Base-by-base conservation (phyloP, 1,140 invertebrate genomes). In the Drosophila kohkoa region DNA sequence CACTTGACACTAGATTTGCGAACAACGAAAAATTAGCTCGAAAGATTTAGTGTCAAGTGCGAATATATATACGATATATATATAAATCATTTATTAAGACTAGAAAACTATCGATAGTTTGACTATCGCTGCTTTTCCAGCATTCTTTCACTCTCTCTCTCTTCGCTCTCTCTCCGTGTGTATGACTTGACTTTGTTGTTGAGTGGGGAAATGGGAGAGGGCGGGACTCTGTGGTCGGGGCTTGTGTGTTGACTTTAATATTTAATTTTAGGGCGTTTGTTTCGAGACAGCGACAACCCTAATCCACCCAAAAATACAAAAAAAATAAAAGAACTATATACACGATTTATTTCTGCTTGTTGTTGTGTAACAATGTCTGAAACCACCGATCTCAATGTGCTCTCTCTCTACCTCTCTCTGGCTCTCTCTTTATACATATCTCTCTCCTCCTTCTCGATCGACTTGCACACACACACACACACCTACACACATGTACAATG, bases 1-100 rank as follows among this genome's bases (percentile, higher is more conserved):
- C 35, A 38, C 69, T 67, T 54, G 75, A 58, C 59, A 85, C 75
- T 62, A 70, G 66, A 82, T 78, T 65, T 57, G 20, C 25, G 15
- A 41, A 41, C 43, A 43, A 25, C 10, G 8, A 13, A 3, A 38
- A 41, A 43, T 8, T 41, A 5, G 28, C 10, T 6, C 13, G 8
- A 43, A 55, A 48, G 48, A 55, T 70, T 52, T 71, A 25, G 59
- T 55, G 66, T 58, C 32, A 63, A 70, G 67, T 63, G 11, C 38
- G 30, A 45, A 41, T 59, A 59, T 49, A 57, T 28, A 52, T 62
- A 48, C 15, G n/a, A 55, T 3, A 41, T 41, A 41, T 41, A 41
- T 10, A 41, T 41, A 13, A 5, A 5, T 43, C 2, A 25, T 35
- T 38, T 13, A 49, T 38, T 20, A 57, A 15, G 28, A 13, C 16